Conservation (phyloP, 2,797 vertebrate genomes). For the Gila robusta region DNA sequence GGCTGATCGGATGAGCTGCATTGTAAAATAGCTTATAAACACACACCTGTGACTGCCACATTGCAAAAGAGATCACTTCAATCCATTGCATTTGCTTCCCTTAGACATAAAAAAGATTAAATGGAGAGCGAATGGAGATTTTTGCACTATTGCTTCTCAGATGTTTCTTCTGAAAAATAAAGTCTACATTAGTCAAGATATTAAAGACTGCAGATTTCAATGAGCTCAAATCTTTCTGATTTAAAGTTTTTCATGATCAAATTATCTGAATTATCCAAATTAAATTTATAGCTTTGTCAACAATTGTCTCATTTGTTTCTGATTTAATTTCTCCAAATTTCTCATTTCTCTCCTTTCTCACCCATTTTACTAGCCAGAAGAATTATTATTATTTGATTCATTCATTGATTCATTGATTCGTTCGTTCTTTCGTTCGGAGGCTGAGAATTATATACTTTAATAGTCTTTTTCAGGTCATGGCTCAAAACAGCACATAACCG, state of each 20-base stretch:
- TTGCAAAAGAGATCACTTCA: neutral
- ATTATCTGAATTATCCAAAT: neutral
- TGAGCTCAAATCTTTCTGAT: neutral
- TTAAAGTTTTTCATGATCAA: neutral
- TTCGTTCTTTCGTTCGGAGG: no score
- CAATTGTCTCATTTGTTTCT: neutral
- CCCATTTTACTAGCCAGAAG: neutral
- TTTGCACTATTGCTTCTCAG: neutral
- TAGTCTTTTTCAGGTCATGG: neutral
- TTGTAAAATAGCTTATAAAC: constrained; percentile 20
- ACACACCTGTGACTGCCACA: neutral
- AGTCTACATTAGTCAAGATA: neutral
- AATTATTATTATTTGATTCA: neutral
- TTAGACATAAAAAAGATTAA: neutral
- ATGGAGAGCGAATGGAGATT: neutral
- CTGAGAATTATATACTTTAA: neutral
- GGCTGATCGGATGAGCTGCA: neutral
- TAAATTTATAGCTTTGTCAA: neutral
- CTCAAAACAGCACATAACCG: neutral
- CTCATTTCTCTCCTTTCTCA: no score
- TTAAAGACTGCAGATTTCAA: neutral
- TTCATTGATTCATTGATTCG: no score
- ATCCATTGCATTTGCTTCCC: neutral
- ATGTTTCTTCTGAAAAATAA: neutral
- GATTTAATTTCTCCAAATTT: neutral